Evolutionary conservation across 2,113 vertebrate species (phyloP).

Genomic region (Sorex fumeus): DNA sequence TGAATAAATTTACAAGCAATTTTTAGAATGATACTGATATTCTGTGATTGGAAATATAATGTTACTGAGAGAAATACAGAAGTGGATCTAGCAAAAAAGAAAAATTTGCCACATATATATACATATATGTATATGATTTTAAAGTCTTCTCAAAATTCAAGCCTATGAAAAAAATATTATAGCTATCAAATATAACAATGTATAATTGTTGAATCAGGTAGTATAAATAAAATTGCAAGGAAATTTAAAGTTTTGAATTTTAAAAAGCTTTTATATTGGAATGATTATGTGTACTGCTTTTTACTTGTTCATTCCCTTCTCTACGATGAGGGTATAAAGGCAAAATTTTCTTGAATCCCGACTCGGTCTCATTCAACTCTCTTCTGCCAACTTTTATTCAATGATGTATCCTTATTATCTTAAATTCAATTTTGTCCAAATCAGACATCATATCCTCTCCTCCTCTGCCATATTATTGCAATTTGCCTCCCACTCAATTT

Average conservation of each 20-base stretch:
- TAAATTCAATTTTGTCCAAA: neutral
- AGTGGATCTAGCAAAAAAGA: neutral
- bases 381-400: neutral
- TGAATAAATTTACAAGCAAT: too few species aligned
- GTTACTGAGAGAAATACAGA: neutral
- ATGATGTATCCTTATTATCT: neutral
- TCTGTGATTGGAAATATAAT: neutral
- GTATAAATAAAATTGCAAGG: neutral
- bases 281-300: neutral
- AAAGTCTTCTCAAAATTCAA: neutral
- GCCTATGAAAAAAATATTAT: neutral
- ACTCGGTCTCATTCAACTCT: neutral
- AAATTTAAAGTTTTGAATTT: neutral
- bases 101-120: too few species aligned
- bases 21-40: neutral
- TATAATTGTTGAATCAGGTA: neutral
- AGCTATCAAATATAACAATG: neutral
- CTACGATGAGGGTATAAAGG: neutral
- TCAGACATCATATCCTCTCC: neutral
- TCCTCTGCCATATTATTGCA: neutral
- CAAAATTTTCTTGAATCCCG: neutral
- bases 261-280: too few species aligned
- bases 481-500: neutral
- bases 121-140: neutral
- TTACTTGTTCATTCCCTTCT: slow-evolving; percentile 2